phyloP scores from a whole-genome alignment of 2,113 vertebrate genomes.

The Setophaga coronata region DNA sequence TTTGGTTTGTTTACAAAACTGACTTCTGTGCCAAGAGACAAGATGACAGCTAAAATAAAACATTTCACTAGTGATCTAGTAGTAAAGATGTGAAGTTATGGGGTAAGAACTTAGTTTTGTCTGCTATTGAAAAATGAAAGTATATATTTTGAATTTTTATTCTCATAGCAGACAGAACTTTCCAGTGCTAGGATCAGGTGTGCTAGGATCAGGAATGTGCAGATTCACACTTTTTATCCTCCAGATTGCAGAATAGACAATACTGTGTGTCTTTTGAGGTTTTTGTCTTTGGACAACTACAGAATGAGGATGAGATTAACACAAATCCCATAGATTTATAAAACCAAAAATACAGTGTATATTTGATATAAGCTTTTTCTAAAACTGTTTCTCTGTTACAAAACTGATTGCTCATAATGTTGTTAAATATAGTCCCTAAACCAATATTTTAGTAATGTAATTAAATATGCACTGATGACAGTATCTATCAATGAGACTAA shows the following conservation, averaged over 20 bases:
- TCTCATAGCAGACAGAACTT: neutral
- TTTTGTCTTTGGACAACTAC: neutral
- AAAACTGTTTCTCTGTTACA: neutral
- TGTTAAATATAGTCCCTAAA: neutral
- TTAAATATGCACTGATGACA: neutral
- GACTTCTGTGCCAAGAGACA: neutral
- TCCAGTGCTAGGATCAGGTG: neutral
- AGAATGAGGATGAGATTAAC: neutral
- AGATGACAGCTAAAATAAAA: neutral
- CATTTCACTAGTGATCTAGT: neutral
- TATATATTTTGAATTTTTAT: neutral
- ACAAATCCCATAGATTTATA: neutral
- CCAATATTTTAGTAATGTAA: neutral
- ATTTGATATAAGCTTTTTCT: neutral
- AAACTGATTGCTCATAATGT: neutral
- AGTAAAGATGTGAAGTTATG: neutral
- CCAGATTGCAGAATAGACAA: neutral
- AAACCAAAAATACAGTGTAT: neutral
- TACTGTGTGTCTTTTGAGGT: neutral
- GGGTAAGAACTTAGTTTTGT: neutral
- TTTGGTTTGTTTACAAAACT: neutral
- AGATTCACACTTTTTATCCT: neutral
- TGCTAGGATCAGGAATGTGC: neutral
- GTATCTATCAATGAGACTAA: neutral
- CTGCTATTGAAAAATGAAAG: neutral